phyloP scores from a whole-genome alignment of 1,140 invertebrate species.

The Antheraea pernyi region DNA sequence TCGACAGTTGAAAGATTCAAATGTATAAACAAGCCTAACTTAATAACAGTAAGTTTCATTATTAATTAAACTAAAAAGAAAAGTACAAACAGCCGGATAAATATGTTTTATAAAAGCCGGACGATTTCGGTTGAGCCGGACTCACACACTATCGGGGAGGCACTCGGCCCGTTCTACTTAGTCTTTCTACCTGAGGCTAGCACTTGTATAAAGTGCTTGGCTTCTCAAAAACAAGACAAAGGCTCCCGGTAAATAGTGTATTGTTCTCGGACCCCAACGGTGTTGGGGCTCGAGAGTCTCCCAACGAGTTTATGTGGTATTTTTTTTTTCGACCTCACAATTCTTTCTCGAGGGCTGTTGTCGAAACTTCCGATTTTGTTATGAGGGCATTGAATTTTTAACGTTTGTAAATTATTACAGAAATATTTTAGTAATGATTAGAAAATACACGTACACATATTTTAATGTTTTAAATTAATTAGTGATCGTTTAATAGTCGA shows the following conservation, averaged over 20 bases:
- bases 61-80: too few species aligned
- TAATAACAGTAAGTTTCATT: too few species aligned
- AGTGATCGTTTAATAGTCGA: too few species aligned
- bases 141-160: neutral
- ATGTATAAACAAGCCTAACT: too few species aligned
- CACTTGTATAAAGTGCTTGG: conserved; percentile 36
- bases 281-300: conserved; percentile 27
- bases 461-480: too few species aligned
- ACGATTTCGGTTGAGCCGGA: neutral
- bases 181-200: conserved; percentile 25
- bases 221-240: conserved; percentile 48
- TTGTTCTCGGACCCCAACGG: conserved; percentile 45
- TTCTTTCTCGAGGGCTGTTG: conserved; percentile 12
- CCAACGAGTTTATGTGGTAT: conserved; percentile 53
- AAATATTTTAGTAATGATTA: neutral
- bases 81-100: too few species aligned
- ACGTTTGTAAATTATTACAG: too few species aligned
- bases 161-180: neutral
- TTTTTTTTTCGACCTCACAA: conserved; percentile 38
- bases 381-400: neutral
- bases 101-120: neutral
- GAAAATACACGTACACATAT: too few species aligned
- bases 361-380: conserved; percentile 11
- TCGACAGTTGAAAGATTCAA: too few species aligned
- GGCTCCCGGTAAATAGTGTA: conserved; percentile 52